Evolutionary conservation across 2,113 vertebrate genomes (phyloP).

Genomic region (Arvicanthis niloticus): DNA sequence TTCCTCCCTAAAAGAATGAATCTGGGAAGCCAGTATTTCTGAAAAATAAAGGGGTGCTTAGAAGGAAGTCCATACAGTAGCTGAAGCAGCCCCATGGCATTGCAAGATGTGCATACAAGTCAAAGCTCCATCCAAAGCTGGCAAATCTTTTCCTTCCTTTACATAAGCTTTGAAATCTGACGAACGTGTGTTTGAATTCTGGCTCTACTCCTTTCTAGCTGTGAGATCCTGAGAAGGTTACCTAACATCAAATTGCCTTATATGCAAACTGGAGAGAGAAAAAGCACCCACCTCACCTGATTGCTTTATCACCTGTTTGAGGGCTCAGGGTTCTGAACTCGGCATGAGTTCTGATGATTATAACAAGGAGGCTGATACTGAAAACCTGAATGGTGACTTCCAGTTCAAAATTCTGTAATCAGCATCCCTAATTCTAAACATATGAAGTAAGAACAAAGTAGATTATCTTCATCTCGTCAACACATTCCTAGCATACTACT

Average conservation of each 20-base stretch:
- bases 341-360: slow-evolving; percentile 26
- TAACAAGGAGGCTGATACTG: not conserved
- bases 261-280: slow-evolving; percentile 13
- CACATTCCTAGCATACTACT: slow-evolving; percentile 26
- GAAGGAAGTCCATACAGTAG: slow-evolving; percentile 16
- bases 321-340: not conserved
- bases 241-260: not conserved
- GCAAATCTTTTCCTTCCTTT: slow-evolving; percentile 41
- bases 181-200: slow-evolving; percentile 44
- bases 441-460: slow-evolving; percentile 18
- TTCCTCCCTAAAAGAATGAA: not conserved
- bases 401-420: slow-evolving; percentile 16
- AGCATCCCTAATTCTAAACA: slow-evolving; percentile 53
- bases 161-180: slow-evolving; percentile 52
- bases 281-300: not conserved
- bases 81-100: not conserved
- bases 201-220: slow-evolving; percentile 19
- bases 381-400: slow-evolving; percentile 8
- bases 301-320: not conserved
- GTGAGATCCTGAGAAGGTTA: slow-evolving; percentile 11
- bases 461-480: slow-evolving; percentile 31
- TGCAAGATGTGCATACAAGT: slow-evolving; percentile 25
- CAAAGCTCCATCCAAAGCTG: slow-evolving; percentile 14
- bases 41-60: slow-evolving; percentile 40
- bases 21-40: slow-evolving; percentile 1